phyloP scores from a whole-genome alignment of 2,797 vertebrate species.

The Melanotaenia parkinsoni region DNA sequence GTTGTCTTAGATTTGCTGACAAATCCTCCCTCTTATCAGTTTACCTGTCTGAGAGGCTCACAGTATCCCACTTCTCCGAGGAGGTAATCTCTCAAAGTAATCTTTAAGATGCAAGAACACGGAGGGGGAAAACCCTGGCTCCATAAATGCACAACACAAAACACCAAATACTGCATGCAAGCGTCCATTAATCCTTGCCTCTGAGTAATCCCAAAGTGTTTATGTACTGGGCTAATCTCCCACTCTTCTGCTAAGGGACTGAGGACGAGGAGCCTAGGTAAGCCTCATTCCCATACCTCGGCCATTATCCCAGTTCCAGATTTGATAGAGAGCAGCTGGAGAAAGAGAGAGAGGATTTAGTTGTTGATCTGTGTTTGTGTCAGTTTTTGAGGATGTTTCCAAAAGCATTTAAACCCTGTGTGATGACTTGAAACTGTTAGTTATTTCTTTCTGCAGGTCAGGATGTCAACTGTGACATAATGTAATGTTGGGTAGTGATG shows the following conservation, averaged over 20 bases:
- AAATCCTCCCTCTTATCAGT: conserved; percentile 43
- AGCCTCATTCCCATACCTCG: conserved; percentile 61
- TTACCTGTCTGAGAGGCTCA: conserved; percentile 30
- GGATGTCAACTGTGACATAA: background rate
- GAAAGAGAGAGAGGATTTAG: background rate
- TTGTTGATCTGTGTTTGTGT: conserved; percentile 36
- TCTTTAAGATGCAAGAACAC: conserved; percentile 48
- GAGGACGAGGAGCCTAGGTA: conserved; percentile 65
- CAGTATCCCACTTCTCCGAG: conserved; percentile 30
- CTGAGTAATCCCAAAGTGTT: conserved; percentile 71
- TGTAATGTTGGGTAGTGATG: background rate
- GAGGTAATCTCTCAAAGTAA: conserved; percentile 55
- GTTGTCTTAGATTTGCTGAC: conserved; percentile 61
- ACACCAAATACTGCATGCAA: conserved; percentile 48
- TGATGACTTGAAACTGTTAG: conserved; percentile 6
- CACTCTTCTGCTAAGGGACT: conserved; percentile 58
- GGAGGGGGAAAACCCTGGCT: conserved; percentile 38
- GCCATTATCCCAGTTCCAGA: conserved; percentile 65
- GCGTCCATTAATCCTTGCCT: conserved; percentile 71
- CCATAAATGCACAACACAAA: conserved; percentile 47
- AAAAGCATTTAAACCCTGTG: conserved; percentile 7
- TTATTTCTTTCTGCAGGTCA: conserved; percentile 1
- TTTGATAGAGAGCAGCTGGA: conserved; percentile 35
- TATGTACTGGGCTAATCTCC: conserved; percentile 65
- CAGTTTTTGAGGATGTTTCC: conserved; percentile 12